Conservation (phyloP, 2,888 invertebrate species). For the Amblyjoppa fuscipennis region DNA sequence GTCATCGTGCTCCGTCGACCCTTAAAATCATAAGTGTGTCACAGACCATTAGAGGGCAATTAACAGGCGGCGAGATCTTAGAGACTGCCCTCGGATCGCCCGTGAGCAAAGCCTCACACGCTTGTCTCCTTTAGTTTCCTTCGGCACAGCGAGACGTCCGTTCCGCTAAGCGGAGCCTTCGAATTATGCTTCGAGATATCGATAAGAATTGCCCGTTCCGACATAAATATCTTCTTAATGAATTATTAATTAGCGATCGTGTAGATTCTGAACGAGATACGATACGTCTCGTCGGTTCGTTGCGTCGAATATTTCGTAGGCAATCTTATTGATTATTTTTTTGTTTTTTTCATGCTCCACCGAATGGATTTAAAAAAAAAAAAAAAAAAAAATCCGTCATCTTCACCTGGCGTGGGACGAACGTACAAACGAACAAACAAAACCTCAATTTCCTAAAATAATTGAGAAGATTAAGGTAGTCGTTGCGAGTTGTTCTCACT, state of each 20-base stretch:
- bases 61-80: slow-evolving; percentile 78
- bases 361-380: neutral
- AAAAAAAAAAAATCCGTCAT: no score
- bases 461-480: no score
- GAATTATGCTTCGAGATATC: slow-evolving; percentile 10
- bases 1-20: slow-evolving; percentile 65
- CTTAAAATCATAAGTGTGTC: slow-evolving; percentile 77
- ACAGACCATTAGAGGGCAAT: slow-evolving; percentile 80
- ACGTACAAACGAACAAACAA: no score
- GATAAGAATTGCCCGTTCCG: slow-evolving; percentile 11
- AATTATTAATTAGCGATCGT: slow-evolving; percentile 61
- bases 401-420: no score
- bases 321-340: slow-evolving; percentile 12
- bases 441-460: no score
- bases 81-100: neutral
- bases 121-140: neutral
- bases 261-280: slow-evolving; percentile 25
- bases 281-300: slow-evolving; percentile 32
- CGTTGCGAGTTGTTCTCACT: no score
- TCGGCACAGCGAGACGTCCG: neutral
- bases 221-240: slow-evolving; percentile 30
- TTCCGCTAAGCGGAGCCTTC: slow-evolving; percentile 1
- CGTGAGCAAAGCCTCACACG: neutral
- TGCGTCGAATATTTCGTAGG: neutral
- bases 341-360: neutral